A percentile compares a stretch with the other conserved stretches of the same genome.
These are phyloP conservation scores for Morelia viridis DNA, from an alignment of 2,797 vertebrate species.

Conservation along the genomic window DNA sequence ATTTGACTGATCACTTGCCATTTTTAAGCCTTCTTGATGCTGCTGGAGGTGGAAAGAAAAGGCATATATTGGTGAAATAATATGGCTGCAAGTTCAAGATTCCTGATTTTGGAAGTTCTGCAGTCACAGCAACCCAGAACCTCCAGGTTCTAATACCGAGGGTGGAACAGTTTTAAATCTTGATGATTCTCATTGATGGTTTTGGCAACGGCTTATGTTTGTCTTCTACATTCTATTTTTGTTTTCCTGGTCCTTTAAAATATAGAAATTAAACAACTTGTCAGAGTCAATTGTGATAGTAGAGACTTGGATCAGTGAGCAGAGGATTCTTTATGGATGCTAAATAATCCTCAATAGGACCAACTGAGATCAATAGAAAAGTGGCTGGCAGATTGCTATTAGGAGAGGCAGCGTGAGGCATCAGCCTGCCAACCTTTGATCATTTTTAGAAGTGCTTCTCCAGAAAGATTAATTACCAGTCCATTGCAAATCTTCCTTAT, in stretches of 20 bases:
- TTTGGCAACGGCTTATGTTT: neutral
- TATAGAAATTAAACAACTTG: neutral
- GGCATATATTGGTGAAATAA: neutral
- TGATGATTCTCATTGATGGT: neutral
- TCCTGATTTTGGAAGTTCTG: neutral
- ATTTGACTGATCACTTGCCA: conserved; percentile 80
- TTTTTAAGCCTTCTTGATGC: conserved; percentile 62
- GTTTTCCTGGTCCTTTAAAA: neutral
- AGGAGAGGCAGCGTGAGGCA: neutral
- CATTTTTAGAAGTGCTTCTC: neutral
- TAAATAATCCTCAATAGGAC: neutral
- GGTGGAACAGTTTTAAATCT: neutral
- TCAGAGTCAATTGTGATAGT: neutral
- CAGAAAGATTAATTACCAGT: neutral
- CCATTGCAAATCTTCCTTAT: neutral
- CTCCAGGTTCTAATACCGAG: neutral
- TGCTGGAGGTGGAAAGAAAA: conserved; percentile 41
- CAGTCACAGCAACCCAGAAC: neutral
- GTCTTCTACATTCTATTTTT: neutral
- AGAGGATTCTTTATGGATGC: neutral
- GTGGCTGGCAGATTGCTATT: neutral
- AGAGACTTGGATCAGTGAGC: neutral
- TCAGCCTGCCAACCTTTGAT: neutral
- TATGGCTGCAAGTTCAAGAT: neutral
- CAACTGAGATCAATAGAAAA: neutral